These are phyloP conservation scores for Crossocerus cetratus DNA, from an alignment of 2,888 invertebrate genomes.

Conservation along the genomic window DNA sequence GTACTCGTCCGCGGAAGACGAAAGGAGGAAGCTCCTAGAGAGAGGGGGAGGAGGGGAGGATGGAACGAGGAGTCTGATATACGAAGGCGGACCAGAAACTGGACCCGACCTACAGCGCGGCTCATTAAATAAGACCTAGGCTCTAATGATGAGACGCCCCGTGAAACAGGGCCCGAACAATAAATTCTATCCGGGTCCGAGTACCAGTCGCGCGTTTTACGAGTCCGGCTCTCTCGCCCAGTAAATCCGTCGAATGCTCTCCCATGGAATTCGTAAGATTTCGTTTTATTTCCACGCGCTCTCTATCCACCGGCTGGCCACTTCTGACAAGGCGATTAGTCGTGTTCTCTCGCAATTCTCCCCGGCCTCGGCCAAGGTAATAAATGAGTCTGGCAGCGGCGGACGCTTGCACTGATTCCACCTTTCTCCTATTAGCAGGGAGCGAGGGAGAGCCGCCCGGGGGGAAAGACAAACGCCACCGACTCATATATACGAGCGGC, in stretches of 20 bases:
- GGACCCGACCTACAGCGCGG: constrained; percentile 47
- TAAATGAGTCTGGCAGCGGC: constrained; percentile 23
- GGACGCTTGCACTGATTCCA: constrained; percentile 4
- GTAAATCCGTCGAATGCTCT: constrained; percentile 18
- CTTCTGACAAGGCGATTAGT: constrained; percentile 31
- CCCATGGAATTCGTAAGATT: constrained; percentile 13
- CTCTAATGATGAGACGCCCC: constrained; percentile 52
- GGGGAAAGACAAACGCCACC: too few species aligned
- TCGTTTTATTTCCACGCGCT: constrained; percentile 33
- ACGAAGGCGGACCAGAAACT: not conserved
- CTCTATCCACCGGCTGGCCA: constrained; percentile 6
- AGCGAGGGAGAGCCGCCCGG: too few species aligned
- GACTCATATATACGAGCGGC: not conserved
- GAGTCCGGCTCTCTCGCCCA: constrained; percentile 5
- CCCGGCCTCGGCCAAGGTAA: constrained; percentile 15
- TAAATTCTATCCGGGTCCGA: constrained; percentile 45
- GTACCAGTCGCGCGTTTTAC: constrained; percentile 22
- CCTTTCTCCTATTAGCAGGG: not conserved
- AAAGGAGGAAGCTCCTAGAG: constrained; percentile 2
- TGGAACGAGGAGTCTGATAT: not conserved
- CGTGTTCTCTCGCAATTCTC: constrained; percentile 10
- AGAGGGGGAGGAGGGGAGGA: not conserved
- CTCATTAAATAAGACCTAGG: constrained; percentile 51
- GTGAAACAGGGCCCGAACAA: constrained; percentile 21
- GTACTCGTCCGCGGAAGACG: not conserved